A percentile compares a stretch with the other conserved stretches of the same genome.
phyloP scores from a whole-genome alignment of 37 sponge, comb jelly and placozoan species.

The Bolinopsis microptera region DNA sequence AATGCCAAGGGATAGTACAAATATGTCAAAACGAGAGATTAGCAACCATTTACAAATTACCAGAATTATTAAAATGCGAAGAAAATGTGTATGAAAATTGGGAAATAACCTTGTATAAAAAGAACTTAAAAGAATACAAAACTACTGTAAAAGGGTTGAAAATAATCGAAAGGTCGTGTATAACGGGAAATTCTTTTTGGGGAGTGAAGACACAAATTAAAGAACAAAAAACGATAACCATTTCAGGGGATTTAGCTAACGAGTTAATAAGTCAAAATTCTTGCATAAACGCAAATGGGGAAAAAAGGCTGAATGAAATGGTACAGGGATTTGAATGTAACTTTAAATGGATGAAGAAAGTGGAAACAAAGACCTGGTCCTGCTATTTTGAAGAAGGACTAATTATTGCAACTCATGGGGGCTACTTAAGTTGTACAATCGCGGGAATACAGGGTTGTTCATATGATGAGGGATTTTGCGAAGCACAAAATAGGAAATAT shows the following conservation, averaged over 20 bases:
- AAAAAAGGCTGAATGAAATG: not conserved
- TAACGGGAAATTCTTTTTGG: conserved; percentile 9
- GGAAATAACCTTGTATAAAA: conserved; percentile 25
- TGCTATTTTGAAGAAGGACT: not conserved
- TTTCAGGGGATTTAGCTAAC: conserved; percentile 5
- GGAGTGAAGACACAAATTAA: not conserved
- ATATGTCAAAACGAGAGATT: conserved; percentile 10
- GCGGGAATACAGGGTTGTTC: not conserved
- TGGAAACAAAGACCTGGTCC: not conserved
- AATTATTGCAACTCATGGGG: not conserved
- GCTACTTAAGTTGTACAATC: conserved; percentile 7
- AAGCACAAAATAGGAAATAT: not conserved
- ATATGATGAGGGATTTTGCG: not conserved
- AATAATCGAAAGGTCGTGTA: not conserved
- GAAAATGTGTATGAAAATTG: conserved; percentile 19
- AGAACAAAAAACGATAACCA: not conserved
- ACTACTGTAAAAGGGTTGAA: not conserved
- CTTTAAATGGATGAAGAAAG: not conserved
- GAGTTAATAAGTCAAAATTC: conserved; percentile 10
- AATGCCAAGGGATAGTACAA: conserved; percentile 22
- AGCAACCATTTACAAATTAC: conserved; percentile 18
- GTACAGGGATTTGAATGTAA: not conserved
- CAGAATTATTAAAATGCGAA: not conserved
- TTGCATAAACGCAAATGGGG: not conserved
- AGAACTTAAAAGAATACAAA: conserved; percentile 4